These are phyloP conservation scores for Trachelipus rathkii DNA, from an alignment of 1,140 invertebrate species.

Conservation along the genomic window DNA sequence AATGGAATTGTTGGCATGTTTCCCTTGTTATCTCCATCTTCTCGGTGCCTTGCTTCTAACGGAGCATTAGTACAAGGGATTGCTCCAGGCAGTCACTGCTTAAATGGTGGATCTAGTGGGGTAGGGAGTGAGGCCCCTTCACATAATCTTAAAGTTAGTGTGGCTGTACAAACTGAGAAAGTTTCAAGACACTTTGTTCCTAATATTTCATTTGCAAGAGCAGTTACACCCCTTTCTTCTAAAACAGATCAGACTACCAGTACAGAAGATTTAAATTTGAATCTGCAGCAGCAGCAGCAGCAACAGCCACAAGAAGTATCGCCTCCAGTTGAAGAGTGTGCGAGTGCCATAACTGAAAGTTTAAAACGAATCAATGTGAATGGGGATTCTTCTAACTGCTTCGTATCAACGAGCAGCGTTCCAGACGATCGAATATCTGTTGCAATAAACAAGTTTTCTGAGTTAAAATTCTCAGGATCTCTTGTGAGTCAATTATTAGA, in stretches of 20 bases:
- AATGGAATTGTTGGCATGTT: background rate
- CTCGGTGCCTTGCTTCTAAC: constrained; percentile 21
- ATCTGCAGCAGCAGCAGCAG: background rate
- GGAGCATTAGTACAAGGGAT: background rate
- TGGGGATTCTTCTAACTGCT: background rate
- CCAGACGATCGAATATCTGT: background rate
- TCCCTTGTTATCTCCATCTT: constrained; percentile 3
- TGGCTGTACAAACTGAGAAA: constrained; percentile 35
- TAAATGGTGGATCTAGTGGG: background rate
- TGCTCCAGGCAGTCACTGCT: background rate
- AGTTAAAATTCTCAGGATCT: background rate
- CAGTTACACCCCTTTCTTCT: constrained; percentile 33
- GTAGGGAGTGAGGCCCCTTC: background rate
- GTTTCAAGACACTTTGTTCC: constrained; percentile 32
- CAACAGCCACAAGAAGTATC: constrained; percentile 4
- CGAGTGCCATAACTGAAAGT: background rate
- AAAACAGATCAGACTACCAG: constrained; percentile 37
- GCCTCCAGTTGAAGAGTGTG: background rate
- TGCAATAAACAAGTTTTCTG: background rate
- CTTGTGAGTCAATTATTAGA: constrained; percentile 32
- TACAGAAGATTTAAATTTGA: constrained; percentile 28
- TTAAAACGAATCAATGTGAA: background rate
- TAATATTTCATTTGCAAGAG: constrained; percentile 33
- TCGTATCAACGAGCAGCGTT: background rate
- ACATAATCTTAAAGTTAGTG: constrained; percentile 14